phyloP scores from a whole-genome alignment of 2,888 invertebrate species.

The Stenchaetothrips biformis region DNA sequence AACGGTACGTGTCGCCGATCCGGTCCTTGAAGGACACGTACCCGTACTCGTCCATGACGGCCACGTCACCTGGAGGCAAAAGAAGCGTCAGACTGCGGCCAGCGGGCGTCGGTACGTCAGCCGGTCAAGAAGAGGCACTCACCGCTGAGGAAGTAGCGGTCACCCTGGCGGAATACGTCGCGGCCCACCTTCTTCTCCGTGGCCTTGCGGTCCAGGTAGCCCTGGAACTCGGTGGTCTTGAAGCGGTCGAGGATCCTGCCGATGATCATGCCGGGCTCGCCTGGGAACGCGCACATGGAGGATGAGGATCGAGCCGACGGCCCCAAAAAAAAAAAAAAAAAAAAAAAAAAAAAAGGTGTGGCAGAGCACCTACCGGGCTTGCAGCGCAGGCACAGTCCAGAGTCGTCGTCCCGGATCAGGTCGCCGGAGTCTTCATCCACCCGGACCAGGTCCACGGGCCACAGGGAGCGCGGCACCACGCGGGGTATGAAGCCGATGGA shows the following conservation, averaged over 20 bases:
- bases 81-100: too few species aligned
- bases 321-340: too few species aligned
- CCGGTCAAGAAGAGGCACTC: too few species aligned
- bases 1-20: conserved; percentile 77
- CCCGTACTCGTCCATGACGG: conserved; percentile 86
- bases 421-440: conserved; percentile 67
- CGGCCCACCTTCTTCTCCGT: conserved; percentile 78
- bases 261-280: conserved; percentile 80
- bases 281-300: conserved; percentile 42
- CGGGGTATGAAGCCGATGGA: background rate
- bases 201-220: conserved; percentile 64
- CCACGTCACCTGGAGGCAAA: conserved; percentile 63
- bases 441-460: conserved; percentile 51
- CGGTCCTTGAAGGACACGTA: conserved; percentile 91
- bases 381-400: conserved; percentile 51
- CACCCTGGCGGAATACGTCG: conserved; percentile 79
- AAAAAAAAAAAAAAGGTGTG: too few species aligned
- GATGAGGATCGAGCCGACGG: too few species aligned
- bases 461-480: conserved; percentile 37
- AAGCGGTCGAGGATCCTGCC: conserved; percentile 60
- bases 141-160: conserved; percentile 81
- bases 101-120: too few species aligned
- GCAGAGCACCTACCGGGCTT: conserved; percentile 46
- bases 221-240: conserved; percentile 68
- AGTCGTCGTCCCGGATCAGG: conserved; percentile 62